Base-by-base conservation (phyloP, 2,113 vertebrate genomes). In the Corapipo altera region DNA sequence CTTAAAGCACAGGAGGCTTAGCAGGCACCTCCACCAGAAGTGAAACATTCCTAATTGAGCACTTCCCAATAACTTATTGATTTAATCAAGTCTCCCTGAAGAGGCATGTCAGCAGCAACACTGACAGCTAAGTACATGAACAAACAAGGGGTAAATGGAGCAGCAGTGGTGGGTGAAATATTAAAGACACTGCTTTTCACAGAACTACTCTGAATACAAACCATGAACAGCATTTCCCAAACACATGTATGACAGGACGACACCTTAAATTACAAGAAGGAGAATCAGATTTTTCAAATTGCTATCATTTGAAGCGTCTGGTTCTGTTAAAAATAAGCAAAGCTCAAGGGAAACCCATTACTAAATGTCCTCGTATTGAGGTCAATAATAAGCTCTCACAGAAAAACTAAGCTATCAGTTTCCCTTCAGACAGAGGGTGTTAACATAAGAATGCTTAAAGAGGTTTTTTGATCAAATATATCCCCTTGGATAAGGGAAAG, bases 41-140 rank as follows among this genome's bases (percentile, higher is more conserved):
- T 87, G 96, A 97, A 95, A 95, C 96, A 35, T 92, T 91, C 94
- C 95, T 98, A 98, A 98, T 92, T 97, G 97, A 97, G 93, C 59
- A 41, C 88, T 97, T 97, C 94, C 96, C 97, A 98, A 96, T 97
- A 97, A 96, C 85, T 95, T 88, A 95, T 74, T 95, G 97, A 97
- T 98, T 93, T 93, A 95, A 97, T 96, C 96, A 95, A 97, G 94
- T 96, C 92, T 97, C 96, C 96, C 91, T n/a, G 16, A 92, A 97
- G 94, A 86, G 93, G 95, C 86, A 86, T 59, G 93, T 69, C 93
- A 95, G 94, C 67, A 58, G 95, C 90, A 94, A 96, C 57, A 91
- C 20, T 85, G 96, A 90, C 96, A 96, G 95, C 70, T 88, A 30
- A 3, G 43, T 69, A 85, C 89, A 89, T 48, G 64, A 69, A 67